Evolutionary conservation across 2,113 vertebrate species (phyloP), one percentile per base, ranked within the genome.

Genomic region (Sinocyclocheilus grahami): DNA sequence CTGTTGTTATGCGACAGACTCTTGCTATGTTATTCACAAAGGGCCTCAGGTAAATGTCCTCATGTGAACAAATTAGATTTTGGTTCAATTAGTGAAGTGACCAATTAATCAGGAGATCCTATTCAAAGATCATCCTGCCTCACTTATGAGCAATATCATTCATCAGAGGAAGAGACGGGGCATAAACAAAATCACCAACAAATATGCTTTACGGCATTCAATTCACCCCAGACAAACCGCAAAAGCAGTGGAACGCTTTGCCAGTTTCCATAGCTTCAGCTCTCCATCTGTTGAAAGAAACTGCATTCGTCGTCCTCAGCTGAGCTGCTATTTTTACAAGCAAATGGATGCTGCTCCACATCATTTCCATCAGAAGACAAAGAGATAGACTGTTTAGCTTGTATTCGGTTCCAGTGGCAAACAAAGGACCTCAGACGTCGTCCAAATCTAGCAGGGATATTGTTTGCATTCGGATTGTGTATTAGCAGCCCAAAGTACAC

Each of bases 321-420:
- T 78, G 58, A 79, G 7, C 74, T 91, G 90, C 93, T 94, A 93
- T 95, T 93, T 93, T 93, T 94, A 95, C 91, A 92, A 91, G 88
- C 87, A 86, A 91, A 89, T 90, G 82, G 91, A 92, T 90, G 91
- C 91, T 30, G 91, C 89, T 92, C 88, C 89, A 87, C 78, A 90
- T 89, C 62, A 76, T 88, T 93, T 90, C 92, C 90, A 92, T 93
- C 90, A 92, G 86, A 84, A 83, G 58, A 79, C 69, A 33, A 5
- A 63, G 81, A 74, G 42, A 69, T 37, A 48, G 60, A 53, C 62
- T 69, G 18, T 48, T 82, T 67, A 46, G 46, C 22, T 69, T 82
- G 42, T 55, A 12, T 69, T 33, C 27, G 5, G 42, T 60, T 84
- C 24, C 48, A 76, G 27, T 22, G 53, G 24, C 37, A 79, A 30